phyloP scores from a whole-genome alignment of 2,797 vertebrate species.

The Rousettus madagascariensis region DNA sequence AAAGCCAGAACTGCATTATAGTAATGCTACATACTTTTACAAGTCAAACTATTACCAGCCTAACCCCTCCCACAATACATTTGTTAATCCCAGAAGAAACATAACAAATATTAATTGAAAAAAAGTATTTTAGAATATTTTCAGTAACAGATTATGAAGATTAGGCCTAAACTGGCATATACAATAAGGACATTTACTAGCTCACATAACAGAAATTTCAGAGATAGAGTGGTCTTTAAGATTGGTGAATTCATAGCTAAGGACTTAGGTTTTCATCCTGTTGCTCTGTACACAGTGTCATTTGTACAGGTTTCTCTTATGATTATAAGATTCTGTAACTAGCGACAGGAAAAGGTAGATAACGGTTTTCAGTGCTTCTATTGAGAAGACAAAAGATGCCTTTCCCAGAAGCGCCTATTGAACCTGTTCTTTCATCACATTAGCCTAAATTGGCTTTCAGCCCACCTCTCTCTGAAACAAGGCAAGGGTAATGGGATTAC shows the following conservation, averaged over 20 bases:
- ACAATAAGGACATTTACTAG: not conserved
- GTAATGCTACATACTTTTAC: constrained; percentile 17
- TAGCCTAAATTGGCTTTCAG: not conserved
- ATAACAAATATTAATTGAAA: not conserved
- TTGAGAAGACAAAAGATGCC: not conserved
- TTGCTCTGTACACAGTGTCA: not conserved
- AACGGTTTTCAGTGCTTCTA: not conserved
- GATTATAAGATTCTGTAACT: not conserved
- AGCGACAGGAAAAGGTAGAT: not conserved
- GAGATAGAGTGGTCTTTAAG: not conserved
- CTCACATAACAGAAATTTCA: constrained; percentile 6
- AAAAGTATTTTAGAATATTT: constrained; percentile 3
- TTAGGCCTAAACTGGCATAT: not conserved
- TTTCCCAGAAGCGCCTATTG: not conserved
- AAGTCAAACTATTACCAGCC: not conserved
- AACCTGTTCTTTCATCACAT: not conserved
- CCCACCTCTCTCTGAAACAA: not conserved
- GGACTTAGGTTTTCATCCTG: not conserved
- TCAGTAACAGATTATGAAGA: not conserved
- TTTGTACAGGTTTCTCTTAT: not conserved
- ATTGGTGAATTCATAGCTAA: constrained; percentile 9
- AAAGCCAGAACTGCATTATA: constrained; percentile 13
- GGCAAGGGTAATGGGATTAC: not conserved
- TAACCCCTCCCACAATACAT: not conserved
- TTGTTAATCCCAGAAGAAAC: not conserved